Conservation (phyloP, 2,797 vertebrate species). For the Esox masquinongy region DNA sequence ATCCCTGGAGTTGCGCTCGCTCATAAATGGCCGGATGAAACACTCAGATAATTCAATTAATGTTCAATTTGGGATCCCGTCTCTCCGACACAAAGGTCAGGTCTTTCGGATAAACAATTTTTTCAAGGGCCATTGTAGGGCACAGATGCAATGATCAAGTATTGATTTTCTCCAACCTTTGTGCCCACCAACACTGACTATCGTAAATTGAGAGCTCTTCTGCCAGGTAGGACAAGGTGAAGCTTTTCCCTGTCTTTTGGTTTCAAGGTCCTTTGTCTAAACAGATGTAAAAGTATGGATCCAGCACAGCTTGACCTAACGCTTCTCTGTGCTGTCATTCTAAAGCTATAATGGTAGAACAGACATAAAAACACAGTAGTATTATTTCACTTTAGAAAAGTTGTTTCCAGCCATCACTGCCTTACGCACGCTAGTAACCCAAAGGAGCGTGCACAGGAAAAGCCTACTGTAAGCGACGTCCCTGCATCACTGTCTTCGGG, state of each 20-base stretch:
- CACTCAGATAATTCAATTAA: slow-evolving; percentile 38
- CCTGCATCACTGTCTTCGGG: no score
- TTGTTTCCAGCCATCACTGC: neutral
- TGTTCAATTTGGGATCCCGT: slow-evolving; percentile 31
- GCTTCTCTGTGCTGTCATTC: neutral
- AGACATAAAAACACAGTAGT: neutral
- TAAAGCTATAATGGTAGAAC: neutral
- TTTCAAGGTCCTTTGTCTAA: slow-evolving; percentile 46
- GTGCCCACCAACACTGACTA: slow-evolving; percentile 9
- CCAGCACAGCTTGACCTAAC: slow-evolving; percentile 27
- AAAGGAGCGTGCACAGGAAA: no score
- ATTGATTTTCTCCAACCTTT: slow-evolving; percentile 52
- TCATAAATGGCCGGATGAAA: slow-evolving; percentile 30
- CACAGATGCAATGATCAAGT: slow-evolving; percentile 34
- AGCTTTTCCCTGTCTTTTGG: slow-evolving; percentile 30
- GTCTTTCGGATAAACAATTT: slow-evolving; percentile 38
- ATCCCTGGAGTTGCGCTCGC: slow-evolving; percentile 8
- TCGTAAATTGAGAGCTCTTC: neutral
- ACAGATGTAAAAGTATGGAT: slow-evolving; percentile 38
- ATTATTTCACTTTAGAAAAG: no score
- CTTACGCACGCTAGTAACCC: neutral
- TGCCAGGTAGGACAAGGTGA: slow-evolving; percentile 17
- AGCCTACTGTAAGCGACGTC: no score
- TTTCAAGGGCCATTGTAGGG: slow-evolving; percentile 34
- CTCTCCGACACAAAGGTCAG: slow-evolving; percentile 46